Conservation (phyloP, 1,140 invertebrate species). For the Drosophila kanapiae region DNA sequence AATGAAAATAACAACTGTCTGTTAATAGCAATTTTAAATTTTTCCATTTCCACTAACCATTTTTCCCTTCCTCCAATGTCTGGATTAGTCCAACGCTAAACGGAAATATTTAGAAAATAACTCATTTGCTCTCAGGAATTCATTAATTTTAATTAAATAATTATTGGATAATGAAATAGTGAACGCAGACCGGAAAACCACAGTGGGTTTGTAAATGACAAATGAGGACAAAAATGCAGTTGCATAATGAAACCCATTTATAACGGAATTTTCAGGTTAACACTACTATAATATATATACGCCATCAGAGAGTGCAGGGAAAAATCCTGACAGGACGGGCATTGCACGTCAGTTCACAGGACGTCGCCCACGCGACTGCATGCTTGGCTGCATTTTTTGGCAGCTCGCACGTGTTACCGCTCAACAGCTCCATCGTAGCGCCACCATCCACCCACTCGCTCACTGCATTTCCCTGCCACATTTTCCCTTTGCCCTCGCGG, state of each 20-base stretch:
- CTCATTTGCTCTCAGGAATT: neutral
- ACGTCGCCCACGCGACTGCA: conserved; percentile 43
- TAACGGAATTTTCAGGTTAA: conserved; percentile 69
- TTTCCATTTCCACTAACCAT: neutral
- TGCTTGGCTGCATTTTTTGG: conserved; percentile 50
- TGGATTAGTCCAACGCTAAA: neutral
- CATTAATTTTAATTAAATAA: conserved; percentile 9
- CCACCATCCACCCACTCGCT: neutral
- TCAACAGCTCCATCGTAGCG: conserved; percentile 31
- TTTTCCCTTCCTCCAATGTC: no score
- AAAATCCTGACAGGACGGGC: conserved; percentile 17
- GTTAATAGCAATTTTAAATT: neutral
- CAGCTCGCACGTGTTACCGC: conserved; percentile 56
- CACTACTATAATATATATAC: conserved; percentile 13
- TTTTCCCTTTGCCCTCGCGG: conserved; percentile 16
- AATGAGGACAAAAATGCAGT: conserved; percentile 31
- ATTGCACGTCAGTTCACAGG: conserved; percentile 47
- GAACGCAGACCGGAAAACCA: neutral
- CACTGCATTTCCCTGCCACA: neutral
- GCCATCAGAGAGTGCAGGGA: neutral
- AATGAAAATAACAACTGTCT: neutral
- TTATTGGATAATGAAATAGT: neutral
- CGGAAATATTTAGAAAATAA: conserved; percentile 3
- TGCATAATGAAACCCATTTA: conserved; percentile 62
- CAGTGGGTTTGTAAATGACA: conserved; percentile 26